A percentile compares a stretch with the other conserved stretches of the same genome.
Evolutionary conservation across 2,888 invertebrate genomes (phyloP).

Genomic region (Exephanes ischioxanthus): DNA sequence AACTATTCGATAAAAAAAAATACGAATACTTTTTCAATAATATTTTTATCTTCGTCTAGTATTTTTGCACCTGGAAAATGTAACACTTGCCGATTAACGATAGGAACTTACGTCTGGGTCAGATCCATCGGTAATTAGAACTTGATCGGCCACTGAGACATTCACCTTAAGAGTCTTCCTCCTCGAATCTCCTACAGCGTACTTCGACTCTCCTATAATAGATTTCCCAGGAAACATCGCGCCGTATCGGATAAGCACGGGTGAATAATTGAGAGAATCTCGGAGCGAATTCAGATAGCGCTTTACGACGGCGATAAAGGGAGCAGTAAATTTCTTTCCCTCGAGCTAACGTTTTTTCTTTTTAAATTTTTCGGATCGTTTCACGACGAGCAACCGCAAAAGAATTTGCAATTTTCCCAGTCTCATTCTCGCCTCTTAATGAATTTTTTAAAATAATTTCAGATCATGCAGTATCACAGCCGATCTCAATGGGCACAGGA

Average conservation of each 20-base stretch:
- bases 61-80: too few relatives aligned
- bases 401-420: neutral
- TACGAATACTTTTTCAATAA: too few relatives aligned
- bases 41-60: too few relatives aligned
- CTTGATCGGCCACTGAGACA: too few relatives aligned
- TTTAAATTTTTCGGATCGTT: neutral
- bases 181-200: neutral
- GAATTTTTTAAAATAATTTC: constrained; percentile 70
- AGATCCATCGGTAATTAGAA: too few relatives aligned
- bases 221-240: constrained; percentile 54
- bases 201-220: neutral
- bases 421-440: neutral
- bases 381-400: neutral
- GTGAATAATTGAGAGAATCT: constrained; percentile 14
- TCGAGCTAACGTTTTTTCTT: neutral
- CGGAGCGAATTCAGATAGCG: constrained; percentile 5
- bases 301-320: neutral
- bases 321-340: neutral
- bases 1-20: too few relatives aligned
- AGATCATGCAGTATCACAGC: constrained; percentile 90
- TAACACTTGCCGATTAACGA: too few relatives aligned
- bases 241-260: constrained; percentile 23
- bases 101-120: too few relatives aligned
- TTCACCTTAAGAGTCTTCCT: neutral
- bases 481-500: constrained; percentile 92